Base-by-base conservation (phyloP, 1,140 invertebrate species). In the Lasaia peninsularis region DNA sequence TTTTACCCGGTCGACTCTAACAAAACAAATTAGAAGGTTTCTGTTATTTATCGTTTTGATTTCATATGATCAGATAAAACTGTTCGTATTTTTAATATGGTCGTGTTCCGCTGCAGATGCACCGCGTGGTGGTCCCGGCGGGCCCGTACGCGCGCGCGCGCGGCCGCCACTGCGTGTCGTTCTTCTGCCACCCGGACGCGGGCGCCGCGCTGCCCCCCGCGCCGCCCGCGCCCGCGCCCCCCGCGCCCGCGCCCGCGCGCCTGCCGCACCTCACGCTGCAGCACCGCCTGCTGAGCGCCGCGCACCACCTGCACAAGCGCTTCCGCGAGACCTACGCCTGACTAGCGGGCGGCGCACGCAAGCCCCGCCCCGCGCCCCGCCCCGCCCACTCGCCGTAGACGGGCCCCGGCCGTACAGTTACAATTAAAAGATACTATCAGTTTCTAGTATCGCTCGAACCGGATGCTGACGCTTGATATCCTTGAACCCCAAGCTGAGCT, bases 181-280 rank as follows among this genome's bases (percentile, higher is more conserved):
- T 94, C 86, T 96, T 95, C 85, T 92, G 94, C 60, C 93, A 95
- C 78, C 95, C 95, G 1, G 93, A 95, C 80, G 82, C 91, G 60
- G 84, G 91, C 40, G 89, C 90, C 1, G 63, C 81, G 4, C 91
- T 48, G 91, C 94, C 63, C 91, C 28, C 62, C 44, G 64, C 92
- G 70, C 66, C 88, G 65, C 89, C 72, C 69, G 78, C 85, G 3
- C 70, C 88, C 35, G 61, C 66, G 9, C 68, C 78, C 60, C 55
- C 73, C 14, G 72, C 85, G 5, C 80, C 82, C 52, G 16, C 71
- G 55, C 78, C 69, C 72, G 73, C 75, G 33, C 76, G 77, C 10
- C 75, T 72, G 73, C 50, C 67, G 18, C 77, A 84, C 53, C 69
- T 86, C 55, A 78, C 83, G 5, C 75, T 90, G 12, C 88, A 90